Evolutionary conservation across 2,888 invertebrate genomes (phyloP).

Genomic region (Lasioglossum oenotherae): DNA sequence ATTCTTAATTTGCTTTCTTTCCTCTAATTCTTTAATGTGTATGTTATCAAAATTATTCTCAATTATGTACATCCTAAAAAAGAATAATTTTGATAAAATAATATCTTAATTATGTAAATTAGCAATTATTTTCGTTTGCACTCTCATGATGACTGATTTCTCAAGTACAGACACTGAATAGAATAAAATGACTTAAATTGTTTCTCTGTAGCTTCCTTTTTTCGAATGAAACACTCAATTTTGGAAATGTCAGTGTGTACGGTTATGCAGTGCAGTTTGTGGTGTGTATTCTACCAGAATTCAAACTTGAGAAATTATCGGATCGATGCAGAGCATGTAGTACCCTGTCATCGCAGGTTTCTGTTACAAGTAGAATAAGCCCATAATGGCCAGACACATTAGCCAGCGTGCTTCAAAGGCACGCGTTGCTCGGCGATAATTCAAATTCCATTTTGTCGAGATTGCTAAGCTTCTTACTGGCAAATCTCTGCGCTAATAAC

Average conservation of each 20-base stretch:
- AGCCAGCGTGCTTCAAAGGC: neutral
- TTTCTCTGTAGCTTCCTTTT: neutral
- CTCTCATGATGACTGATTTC: neutral
- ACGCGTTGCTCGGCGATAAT: neutral
- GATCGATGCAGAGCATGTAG: neutral
- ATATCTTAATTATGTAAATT: neutral
- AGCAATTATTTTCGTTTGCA: neutral
- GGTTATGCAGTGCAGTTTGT: neutral
- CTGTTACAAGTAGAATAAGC: conserved; percentile 8
- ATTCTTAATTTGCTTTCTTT: neutral
- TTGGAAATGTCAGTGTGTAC: neutral
- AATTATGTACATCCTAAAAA: too few species aligned
- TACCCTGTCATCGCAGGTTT: neutral
- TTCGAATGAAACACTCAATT: neutral
- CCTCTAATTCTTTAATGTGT: neutral
- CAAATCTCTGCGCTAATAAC: neutral
- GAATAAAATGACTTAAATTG: neutral
- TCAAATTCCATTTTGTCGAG: conserved; percentile 1
- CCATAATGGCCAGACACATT: conserved; percentile 9
- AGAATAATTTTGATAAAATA: too few species aligned
- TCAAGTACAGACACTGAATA: neutral
- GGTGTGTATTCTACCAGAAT: neutral
- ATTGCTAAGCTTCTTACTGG: conserved; percentile 5
- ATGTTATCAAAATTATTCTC: neutral
- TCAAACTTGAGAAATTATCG: conserved; percentile 12